phyloP scores from a whole-genome alignment of 1,140 invertebrate species.

The Druon quercuslanigerum region DNA sequence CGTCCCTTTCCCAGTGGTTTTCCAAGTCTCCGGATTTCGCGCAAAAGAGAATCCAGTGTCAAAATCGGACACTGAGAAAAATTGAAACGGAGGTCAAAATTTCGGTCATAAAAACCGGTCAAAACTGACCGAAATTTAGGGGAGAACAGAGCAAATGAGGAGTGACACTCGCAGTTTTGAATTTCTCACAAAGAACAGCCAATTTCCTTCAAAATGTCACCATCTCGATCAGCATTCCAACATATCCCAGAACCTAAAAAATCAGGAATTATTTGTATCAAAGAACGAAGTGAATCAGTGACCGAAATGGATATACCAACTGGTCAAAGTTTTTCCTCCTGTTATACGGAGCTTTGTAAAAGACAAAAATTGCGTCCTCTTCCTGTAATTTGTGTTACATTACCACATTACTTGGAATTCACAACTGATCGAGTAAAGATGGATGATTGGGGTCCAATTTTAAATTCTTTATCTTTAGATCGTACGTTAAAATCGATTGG shows the following conservation, averaged over 20 bases:
- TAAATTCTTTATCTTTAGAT: constrained; percentile 81
- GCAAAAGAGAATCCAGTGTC: not conserved
- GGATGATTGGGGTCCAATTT: constrained; percentile 82
- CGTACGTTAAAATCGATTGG: constrained; percentile 73
- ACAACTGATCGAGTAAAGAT: constrained; percentile 82
- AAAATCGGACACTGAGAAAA: not conserved
- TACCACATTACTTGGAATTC: constrained; percentile 77
- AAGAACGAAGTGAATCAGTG: not conserved
- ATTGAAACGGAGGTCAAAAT: not conserved
- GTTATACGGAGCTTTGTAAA: constrained; percentile 71
- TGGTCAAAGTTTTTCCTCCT: constrained; percentile 62
- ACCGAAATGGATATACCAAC: constrained; percentile 54
- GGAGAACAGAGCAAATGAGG: not conserved
- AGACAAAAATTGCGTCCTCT: constrained; percentile 64
- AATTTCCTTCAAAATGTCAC: constrained; percentile 16
- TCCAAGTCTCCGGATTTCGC: not conserved
- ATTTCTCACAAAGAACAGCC: not conserved
- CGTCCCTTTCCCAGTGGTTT: not conserved
- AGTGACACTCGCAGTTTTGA: not conserved
- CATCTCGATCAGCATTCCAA: not conserved
- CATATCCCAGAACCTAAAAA: not conserved
- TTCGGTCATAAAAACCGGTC: not conserved
- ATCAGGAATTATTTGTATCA: not conserved
- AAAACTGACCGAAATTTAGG: not conserved
- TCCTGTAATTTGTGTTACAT: constrained; percentile 67